A percentile compares a stretch with the other conserved stretches of the same genome.
phyloP scores from a whole-genome alignment of 2,113 vertebrate species.

The Centropus unirufus region DNA sequence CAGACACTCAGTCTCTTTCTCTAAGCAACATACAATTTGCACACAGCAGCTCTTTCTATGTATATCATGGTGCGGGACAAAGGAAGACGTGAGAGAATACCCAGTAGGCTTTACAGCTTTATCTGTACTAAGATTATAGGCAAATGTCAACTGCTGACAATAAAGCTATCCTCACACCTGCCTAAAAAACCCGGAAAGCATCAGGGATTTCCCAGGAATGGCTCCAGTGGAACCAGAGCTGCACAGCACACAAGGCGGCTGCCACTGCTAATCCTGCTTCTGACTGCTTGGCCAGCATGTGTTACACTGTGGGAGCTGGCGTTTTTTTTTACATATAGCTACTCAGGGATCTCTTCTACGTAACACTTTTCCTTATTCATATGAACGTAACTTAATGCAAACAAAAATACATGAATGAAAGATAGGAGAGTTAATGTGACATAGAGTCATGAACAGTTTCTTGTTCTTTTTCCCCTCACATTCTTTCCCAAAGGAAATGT shows the following conservation, averaged over 20 bases:
- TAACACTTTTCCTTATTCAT: neutral
- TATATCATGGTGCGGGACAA: neutral
- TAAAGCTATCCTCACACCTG: neutral
- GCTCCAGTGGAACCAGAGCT: neutral
- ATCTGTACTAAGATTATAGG: neutral
- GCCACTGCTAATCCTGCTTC: neutral
- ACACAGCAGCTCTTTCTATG: neutral
- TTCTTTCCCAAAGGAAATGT: slow-evolving; percentile 2
- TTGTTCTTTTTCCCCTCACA: neutral
- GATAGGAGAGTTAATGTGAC: neutral
- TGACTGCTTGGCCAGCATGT: fast-evolving
- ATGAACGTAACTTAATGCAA: neutral
- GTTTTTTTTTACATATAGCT: neutral
- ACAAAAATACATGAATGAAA: neutral
- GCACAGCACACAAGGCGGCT: neutral
- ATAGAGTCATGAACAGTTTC: neutral
- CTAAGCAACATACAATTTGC: neutral
- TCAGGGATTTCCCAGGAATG: neutral
- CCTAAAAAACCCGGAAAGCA: neutral
- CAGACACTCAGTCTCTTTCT: neutral
- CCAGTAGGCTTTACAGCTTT: neutral
- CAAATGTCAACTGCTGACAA: neutral
- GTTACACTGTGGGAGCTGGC: neutral
- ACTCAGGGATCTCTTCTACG: neutral
- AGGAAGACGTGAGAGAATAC: neutral